Base-by-base conservation (phyloP, 30 jellyfish, hydroid and myxozoan genomes). In the Aurelia sp. region DNA sequence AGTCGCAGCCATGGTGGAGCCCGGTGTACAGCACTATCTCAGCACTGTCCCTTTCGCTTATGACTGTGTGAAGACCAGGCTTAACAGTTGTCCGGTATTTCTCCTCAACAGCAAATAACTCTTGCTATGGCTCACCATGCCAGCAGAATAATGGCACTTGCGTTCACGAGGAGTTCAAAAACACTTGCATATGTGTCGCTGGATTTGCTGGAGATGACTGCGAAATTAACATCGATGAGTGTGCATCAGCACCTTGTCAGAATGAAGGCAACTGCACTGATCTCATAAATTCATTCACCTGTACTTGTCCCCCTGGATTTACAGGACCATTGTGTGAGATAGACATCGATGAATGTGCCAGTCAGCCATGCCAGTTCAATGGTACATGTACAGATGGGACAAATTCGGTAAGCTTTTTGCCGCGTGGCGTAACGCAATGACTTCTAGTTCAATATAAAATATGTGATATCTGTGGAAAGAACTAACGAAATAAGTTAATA, bases 181-280 rank as follows among this genome's bases (percentile, higher is more conserved):
- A 76, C 90, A 86, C 90, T 18, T 95, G 99, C 74, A 40, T 24
- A 6, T 95, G 99, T 72, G 41, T 16, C 4, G 92, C 80, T 62
- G 99, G 99, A n/a, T 95, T 48, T 88, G 74, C 97, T 19, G 99
- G 99, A 9, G 62, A 41, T 27, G 38, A 90, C 78, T 95, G 99
- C 72, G 97, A 85, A 44, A 63, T 78, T 47, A 88, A 95, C 74
- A 81, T 95, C 72, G 80, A 95, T 74, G 99, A 91, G 79, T 91
- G 98, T 67, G 91, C 61, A 21, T 79, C 97, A 44, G 50, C 74
- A n/a, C 94, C 98, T 12, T 91, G 98, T 62, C 90, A 63, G 18
- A 76, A 70, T 52, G 24, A 62, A 41, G 97, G 91, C 15, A 91
- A 41, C 35, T 91, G 98, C 52, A 78, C 90, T 0, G 91, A 91